These are phyloP conservation scores for Lordiphosa clarofinis DNA, from an alignment of 1,140 invertebrate genomes.

Conservation along the genomic window DNA sequence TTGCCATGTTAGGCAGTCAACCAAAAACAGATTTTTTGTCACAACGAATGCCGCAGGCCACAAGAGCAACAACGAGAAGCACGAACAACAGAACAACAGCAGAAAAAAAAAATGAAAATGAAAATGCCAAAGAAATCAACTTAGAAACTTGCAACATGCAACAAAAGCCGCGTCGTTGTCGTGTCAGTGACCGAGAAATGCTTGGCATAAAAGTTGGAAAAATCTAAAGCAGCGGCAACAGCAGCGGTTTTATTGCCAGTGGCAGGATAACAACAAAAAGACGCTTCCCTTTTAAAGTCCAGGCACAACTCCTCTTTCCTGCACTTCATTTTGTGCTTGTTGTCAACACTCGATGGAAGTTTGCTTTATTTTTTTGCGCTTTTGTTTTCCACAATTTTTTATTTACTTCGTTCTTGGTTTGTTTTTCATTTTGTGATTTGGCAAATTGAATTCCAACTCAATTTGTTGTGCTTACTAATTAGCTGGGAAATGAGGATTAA, in stretches of 20 bases:
- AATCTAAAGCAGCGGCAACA: conserved; percentile 35
- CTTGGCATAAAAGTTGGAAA: conserved; percentile 53
- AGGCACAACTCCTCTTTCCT: conserved; percentile 6
- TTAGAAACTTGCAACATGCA: conserved; percentile 47
- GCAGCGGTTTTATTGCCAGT: conserved; percentile 47
- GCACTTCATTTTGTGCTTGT: conserved; percentile 37
- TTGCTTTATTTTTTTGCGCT: conserved; percentile 14
- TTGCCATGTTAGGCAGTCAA: conserved; percentile 60
- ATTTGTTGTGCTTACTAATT: conserved; percentile 37
- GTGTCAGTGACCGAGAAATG: conserved; percentile 76
- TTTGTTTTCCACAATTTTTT: too few relatives aligned
- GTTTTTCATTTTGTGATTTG: conserved; percentile 55
- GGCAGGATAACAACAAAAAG: conserved; percentile 56
- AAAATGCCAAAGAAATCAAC: conserved; percentile 57
- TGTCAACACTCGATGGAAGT: conserved; percentile 25
- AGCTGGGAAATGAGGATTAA: too few relatives aligned
- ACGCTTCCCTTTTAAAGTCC: conserved; percentile 29
- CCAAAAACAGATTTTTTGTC: conserved; percentile 71
- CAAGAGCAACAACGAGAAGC: conserved; percentile 30
- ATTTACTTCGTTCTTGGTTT: conserved; percentile 10
- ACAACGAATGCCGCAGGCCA: conserved; percentile 53
- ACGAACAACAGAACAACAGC: conserved; percentile 18
- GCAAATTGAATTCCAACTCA: conserved; percentile 73
- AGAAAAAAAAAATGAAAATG: conserved; percentile 20
- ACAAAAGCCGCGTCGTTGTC: conserved; percentile 51